A percentile compares a stretch with the other conserved stretches of the same genome.
Conservation (phyloP, 2,797 vertebrate species). For the Aselliscus stoliczkanus region DNA sequence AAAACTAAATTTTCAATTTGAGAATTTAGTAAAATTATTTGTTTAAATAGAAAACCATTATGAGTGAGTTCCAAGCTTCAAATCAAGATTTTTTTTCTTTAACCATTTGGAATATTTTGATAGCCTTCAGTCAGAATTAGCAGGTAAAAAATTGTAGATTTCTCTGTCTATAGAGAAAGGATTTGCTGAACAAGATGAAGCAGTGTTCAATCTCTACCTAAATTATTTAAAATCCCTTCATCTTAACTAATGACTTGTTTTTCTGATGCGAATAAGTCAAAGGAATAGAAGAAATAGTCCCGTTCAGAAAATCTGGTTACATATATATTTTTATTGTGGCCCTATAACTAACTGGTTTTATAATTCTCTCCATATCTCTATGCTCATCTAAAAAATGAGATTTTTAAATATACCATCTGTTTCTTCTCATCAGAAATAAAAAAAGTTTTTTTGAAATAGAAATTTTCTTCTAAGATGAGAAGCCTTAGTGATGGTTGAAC, state of each 20-base stretch:
- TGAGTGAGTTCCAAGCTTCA: not conserved
- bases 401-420: conserved; percentile 37
- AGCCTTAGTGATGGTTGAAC: conserved; percentile 22
- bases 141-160: not conserved
- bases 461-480: conserved; percentile 35
- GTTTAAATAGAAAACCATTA: not conserved
- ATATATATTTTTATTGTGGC: not conserved
- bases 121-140: not conserved
- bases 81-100: not conserved
- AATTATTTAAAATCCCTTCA: conserved; percentile 14
- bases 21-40: not conserved
- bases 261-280: not conserved
- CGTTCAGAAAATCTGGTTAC: not conserved
- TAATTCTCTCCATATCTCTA: not conserved
- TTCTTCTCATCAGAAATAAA: conserved; percentile 38
- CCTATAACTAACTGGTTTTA: not conserved
- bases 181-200: not conserved
- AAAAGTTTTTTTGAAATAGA: conserved; percentile 43
- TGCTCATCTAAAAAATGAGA: conserved; percentile 40
- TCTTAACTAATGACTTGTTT: conserved; percentile 35
- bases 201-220: not conserved
- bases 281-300: not conserved
- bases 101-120: not conserved
- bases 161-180: not conserved
- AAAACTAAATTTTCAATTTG: not conserved